Percentiles rank a stretch among this genome's conserved stretches.
Evolutionary conservation across 2,888 invertebrate species (phyloP).

Genomic region (Scotopteryx bipunctaria): DNA sequence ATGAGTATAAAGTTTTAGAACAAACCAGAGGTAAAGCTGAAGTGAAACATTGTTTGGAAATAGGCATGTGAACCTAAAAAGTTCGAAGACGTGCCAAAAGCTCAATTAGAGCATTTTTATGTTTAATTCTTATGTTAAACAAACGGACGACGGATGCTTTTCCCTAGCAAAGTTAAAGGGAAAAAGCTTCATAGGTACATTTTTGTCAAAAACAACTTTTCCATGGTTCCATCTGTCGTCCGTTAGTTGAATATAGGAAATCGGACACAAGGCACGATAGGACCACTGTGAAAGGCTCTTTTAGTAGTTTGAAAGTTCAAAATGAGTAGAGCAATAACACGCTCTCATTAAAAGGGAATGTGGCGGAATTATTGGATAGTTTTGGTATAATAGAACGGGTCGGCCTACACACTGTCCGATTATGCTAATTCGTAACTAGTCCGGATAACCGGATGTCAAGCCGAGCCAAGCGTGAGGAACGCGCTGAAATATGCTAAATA

Average conservation of each 20-base stretch:
- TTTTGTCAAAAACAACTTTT: no score
- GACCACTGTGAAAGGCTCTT: not conserved
- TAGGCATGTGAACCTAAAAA: no score
- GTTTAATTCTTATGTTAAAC: no score
- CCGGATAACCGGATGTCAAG: slow-evolving; percentile 33
- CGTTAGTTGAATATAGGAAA: no score
- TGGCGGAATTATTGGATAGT: slow-evolving; percentile 27
- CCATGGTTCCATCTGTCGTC: no score
- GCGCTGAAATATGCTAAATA: slow-evolving; percentile 13
- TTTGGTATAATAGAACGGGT: slow-evolving; percentile 26
- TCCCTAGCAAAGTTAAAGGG: no score
- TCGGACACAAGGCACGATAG: no score
- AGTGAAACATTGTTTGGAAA: no score
- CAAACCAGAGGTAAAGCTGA: no score
- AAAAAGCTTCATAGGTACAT: no score
- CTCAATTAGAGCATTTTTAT: not conserved
- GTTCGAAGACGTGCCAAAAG: not conserved
- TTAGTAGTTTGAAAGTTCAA: slow-evolving; percentile 5
- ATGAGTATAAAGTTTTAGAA: no score
- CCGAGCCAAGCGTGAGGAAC: slow-evolving; percentile 28
- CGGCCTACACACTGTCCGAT: slow-evolving; percentile 32
- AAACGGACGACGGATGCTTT: no score
- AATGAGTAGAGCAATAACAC: slow-evolving; percentile 22
- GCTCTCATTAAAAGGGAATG: slow-evolving; percentile 23
- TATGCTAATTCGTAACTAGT: slow-evolving; percentile 32